These are phyloP conservation scores for Scolanthus callimorphus DNA, from an alignment of 92 coral and sea anemone species.

Conservation along the genomic window DNA sequence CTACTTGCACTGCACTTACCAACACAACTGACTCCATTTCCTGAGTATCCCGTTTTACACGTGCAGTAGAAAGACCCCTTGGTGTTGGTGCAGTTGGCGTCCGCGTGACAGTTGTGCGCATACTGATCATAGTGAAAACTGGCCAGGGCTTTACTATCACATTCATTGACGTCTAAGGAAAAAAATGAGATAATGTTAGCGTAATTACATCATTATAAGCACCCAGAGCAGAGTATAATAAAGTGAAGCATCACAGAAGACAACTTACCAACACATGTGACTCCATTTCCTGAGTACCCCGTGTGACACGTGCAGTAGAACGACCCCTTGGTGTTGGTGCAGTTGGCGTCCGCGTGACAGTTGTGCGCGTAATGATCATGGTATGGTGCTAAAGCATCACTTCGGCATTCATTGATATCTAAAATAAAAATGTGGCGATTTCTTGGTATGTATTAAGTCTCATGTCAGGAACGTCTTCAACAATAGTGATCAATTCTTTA, in stretches of 20 bases:
- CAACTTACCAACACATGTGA: constrained; percentile 36
- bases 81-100: constrained; percentile 78
- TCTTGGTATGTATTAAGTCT: too few species aligned
- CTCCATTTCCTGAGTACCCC: constrained; percentile 64
- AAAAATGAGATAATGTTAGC: too few species aligned
- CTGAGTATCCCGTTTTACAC: constrained; percentile 70
- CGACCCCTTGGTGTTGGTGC: constrained; percentile 63
- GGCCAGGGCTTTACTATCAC: constrained; percentile 8
- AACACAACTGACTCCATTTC: constrained; percentile 48
- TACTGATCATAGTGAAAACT: constrained; percentile 8
- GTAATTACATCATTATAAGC: too few species aligned
- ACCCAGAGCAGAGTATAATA: too few species aligned
- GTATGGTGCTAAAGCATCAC: constrained; percentile 25
- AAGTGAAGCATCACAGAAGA: too few species aligned
- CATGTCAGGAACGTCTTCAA: too few species aligned
- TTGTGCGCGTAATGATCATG: constrained; percentile 39
- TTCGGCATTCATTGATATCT: constrained; percentile 62
- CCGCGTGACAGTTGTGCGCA: constrained; percentile 57
- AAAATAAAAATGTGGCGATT: neutral
- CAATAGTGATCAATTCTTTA: too few species aligned
- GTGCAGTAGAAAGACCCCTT: constrained; percentile 77
- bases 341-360: constrained; percentile 50
- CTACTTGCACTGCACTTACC: too few species aligned
- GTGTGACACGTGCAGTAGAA: constrained; percentile 51
- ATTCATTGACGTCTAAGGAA: constrained; percentile 53